Conservation (phyloP, 2,113 vertebrate genomes). For the Ceyx melanurus region DNA sequence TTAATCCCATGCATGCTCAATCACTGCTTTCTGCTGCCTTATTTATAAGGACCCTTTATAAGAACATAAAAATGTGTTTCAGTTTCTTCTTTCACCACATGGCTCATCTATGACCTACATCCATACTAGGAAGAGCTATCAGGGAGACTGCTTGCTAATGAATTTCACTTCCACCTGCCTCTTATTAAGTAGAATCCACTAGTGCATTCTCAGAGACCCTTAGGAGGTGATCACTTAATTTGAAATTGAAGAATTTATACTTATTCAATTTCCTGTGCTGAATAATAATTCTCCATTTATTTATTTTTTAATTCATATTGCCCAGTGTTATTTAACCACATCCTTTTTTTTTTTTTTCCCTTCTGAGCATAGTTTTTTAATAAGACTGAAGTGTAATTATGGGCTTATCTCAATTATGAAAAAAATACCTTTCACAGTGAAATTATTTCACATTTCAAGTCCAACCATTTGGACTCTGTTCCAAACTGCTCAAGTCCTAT, state of each 20-base stretch:
- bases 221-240: neutral
- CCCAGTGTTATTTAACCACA: neutral
- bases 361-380: constrained; percentile 5
- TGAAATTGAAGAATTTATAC: neutral
- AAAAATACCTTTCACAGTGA: constrained; percentile 8
- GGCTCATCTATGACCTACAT: neutral
- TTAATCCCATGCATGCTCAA: neutral
- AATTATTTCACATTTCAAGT: constrained; percentile 37
- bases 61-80: neutral
- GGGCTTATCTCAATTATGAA: neutral
- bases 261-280: neutral
- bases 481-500: neutral
- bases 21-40: neutral
- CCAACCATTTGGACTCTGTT: neutral
- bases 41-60: neutral
- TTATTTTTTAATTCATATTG: neutral
- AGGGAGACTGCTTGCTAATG: neutral
- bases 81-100: neutral
- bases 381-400: constrained; percentile 1
- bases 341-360: neutral
- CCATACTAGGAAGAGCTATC: neutral
- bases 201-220: neutral
- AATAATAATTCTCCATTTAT: neutral
- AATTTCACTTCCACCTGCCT: neutral
- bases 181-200: neutral